A percentile compares a stretch with the other conserved stretches of the same genome.
Conservation (phyloP, 2,888 invertebrate species). For the Aphrophora alni region DNA sequence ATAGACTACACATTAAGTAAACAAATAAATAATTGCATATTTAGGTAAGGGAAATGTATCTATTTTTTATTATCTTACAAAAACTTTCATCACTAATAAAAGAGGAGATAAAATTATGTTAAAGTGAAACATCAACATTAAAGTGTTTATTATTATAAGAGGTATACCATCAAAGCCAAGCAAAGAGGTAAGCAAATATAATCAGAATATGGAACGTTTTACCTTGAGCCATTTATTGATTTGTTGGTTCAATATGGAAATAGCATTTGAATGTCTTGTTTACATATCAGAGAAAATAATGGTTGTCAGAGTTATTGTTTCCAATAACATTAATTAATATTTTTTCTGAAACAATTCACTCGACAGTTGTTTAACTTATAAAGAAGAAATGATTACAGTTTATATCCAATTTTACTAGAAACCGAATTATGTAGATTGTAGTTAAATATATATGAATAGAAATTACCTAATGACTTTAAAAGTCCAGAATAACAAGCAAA, state of each 20-base stretch:
- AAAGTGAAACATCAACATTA: neutral
- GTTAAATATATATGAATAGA: too few species aligned
- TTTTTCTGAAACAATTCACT: neutral
- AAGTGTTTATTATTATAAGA: neutral
- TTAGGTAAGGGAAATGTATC: too few species aligned
- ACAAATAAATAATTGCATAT: too few species aligned
- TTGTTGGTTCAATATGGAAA: neutral
- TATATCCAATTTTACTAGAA: too few species aligned
- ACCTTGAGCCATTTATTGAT: neutral
- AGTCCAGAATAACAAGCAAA: too few species aligned
- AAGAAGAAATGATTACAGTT: too few species aligned
- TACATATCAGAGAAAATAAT: neutral
- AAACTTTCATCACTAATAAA: neutral
- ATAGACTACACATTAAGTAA: too few species aligned
- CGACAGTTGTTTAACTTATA: too few species aligned
- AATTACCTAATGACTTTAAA: too few species aligned
- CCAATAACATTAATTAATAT: neutral
- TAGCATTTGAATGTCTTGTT: neutral
- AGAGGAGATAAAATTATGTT: neutral
- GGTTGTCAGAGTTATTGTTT: neutral
- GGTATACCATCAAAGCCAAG: neutral
- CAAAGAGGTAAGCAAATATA: neutral
- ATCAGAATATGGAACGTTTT: neutral
- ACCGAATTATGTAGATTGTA: too few species aligned
- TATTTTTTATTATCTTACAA: too few species aligned